Conservation (phyloP, 2,113 vertebrate species). For the Dicerorhinus sumatrensis region DNA sequence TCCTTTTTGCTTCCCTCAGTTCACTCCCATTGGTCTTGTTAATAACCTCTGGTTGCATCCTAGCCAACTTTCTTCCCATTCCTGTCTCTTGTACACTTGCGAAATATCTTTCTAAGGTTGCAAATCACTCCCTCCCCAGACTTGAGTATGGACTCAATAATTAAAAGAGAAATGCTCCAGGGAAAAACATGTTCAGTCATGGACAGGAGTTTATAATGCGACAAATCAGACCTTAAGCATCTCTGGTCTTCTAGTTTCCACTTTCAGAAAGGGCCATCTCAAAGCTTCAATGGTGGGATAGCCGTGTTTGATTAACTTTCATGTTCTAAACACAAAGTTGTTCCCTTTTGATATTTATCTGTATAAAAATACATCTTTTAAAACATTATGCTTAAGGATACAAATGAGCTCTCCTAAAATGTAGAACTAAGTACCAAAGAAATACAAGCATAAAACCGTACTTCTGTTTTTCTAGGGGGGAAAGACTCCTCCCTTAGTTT, state of each 20-base stretch:
- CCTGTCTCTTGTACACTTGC: not conserved
- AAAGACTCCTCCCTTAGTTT: not conserved
- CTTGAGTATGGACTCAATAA: not conserved
- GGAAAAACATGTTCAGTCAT: not conserved
- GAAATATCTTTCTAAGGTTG: not conserved
- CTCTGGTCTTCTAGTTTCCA: not conserved
- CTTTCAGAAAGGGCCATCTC: not conserved
- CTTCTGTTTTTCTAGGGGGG: not conserved
- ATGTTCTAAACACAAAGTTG: not conserved
- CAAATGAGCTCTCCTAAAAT: not conserved
- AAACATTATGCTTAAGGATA: not conserved
- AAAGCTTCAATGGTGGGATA: accelerated
- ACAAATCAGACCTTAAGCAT: not conserved
- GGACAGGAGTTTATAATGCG: no score
- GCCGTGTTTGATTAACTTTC: not conserved
- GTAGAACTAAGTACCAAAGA: not conserved
- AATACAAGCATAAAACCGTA: not conserved
- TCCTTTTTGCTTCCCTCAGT: not conserved
- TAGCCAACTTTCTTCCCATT: not conserved
- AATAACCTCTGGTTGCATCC: not conserved
- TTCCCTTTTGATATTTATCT: not conserved
- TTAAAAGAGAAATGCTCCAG: not conserved
- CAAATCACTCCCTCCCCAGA: not conserved
- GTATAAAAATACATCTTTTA: not conserved
- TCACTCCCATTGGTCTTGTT: not conserved